Evolutionary conservation across 2,113 vertebrate species (phyloP).

Genomic region (Peromyscus maniculatus): DNA sequence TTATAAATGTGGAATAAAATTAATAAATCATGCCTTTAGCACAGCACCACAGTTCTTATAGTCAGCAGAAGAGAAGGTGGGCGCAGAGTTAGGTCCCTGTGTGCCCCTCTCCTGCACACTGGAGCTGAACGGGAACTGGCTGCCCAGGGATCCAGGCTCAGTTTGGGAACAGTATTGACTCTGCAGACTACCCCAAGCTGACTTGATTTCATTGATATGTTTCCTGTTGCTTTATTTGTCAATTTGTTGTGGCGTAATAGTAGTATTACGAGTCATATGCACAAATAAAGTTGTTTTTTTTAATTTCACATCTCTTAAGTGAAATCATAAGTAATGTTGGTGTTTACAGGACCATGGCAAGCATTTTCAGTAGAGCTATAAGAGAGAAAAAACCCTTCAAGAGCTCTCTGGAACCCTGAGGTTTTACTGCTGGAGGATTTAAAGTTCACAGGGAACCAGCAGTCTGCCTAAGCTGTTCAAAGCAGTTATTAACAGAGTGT

Average conservation of each 20-base stretch:
- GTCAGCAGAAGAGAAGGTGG: not conserved
- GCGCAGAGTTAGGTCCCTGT: not conserved
- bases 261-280: not conserved
- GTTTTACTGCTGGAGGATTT: slow-evolving; percentile 31
- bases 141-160: not conserved
- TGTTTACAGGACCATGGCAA: not conserved
- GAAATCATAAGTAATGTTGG: not conserved
- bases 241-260: slow-evolving; percentile 1
- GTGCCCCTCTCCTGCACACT: not conserved
- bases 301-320: not conserved
- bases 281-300: not conserved
- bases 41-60: not conserved
- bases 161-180: not conserved
- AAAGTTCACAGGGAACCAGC: not conserved
- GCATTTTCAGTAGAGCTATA: not conserved
- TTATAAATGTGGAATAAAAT: not conserved
- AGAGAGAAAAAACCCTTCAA: not conserved
- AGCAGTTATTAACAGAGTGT: not conserved
- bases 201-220: not conserved
- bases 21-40: not conserved
- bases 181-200: not conserved
- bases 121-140: not conserved
- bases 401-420: not conserved
- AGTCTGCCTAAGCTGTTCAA: not conserved
- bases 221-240: slow-evolving; percentile 20